Conservation (phyloP, 2,888 invertebrate genomes). For the Alsophila aescularia region DNA sequence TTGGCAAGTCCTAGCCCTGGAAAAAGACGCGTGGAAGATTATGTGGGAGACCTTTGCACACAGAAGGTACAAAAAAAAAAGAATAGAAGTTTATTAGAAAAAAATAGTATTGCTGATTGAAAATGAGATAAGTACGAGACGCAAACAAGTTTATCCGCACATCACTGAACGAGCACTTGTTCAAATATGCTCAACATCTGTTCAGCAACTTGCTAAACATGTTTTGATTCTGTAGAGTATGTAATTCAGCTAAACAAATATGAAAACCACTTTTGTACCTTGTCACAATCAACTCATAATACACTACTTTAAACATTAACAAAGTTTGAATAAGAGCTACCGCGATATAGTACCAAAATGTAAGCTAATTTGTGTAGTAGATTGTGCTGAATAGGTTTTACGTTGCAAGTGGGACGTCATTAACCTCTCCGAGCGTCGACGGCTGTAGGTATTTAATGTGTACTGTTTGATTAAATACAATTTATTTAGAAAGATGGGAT, state of each 20-base stretch:
- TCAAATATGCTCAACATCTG: slow-evolving; percentile 42
- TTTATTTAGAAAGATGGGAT: too few species aligned
- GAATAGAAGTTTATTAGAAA: too few species aligned
- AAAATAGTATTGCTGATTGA: neutral
- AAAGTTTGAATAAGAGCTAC: neutral
- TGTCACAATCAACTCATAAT: neutral
- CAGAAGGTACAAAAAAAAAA: too few species aligned
- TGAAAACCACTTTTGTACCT: neutral
- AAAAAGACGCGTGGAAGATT: too few species aligned
- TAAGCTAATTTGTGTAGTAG: neutral
- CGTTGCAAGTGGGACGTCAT: slow-evolving; percentile 15
- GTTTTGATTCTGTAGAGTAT: slow-evolving; percentile 49
- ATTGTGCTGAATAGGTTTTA: neutral
- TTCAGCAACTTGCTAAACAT: slow-evolving; percentile 36
- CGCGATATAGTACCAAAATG: neutral
- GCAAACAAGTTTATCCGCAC: slow-evolving; percentile 38
- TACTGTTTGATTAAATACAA: neutral
- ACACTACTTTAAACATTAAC: neutral
- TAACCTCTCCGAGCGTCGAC: slow-evolving; percentile 21
- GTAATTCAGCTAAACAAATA: slow-evolving; percentile 6
- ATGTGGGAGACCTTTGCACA: too few species aligned
- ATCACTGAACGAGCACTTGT: slow-evolving; percentile 41
- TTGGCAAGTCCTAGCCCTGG: too few species aligned
- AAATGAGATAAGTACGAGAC: slow-evolving; percentile 43
- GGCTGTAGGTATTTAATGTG: too few species aligned